Conservation (phyloP, 2,888 invertebrate genomes). For the Patella caerulea region DNA sequence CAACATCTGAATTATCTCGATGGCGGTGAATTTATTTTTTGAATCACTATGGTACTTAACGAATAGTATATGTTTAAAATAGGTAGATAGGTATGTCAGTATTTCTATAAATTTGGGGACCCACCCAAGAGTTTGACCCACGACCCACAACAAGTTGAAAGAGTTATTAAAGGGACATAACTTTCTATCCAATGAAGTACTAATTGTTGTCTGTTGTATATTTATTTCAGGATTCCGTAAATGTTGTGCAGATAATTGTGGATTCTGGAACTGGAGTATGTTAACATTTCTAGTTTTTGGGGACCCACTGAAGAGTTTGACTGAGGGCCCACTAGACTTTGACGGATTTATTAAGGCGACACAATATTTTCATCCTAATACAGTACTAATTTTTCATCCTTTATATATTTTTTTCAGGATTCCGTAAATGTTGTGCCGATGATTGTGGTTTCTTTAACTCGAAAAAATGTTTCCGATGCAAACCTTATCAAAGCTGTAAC, state of each 20-base stretch:
- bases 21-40: no score
- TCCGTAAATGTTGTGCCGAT: not conserved
- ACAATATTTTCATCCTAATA: not conserved
- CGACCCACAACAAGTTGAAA: not conserved
- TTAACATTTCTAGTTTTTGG: no score
- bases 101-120: not conserved
- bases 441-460: not conserved
- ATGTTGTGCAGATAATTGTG: not conserved
- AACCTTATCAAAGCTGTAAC: not conserved
- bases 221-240: slow-evolving; percentile 1
- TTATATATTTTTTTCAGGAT: not conserved
- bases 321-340: no score
- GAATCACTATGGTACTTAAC: no score
- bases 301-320: no score
- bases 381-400: no score
- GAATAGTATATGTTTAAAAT: no score
- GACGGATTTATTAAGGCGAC: not conserved
- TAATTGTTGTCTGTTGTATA: not conserved
- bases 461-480: not conserved
- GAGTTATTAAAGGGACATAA: not conserved
- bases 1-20: no score
- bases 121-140: not conserved
- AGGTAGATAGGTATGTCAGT: not conserved
- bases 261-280: not conserved
- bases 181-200: no score